phyloP scores from a whole-genome alignment of 2,113 vertebrate species.

The Lepus americanus region DNA sequence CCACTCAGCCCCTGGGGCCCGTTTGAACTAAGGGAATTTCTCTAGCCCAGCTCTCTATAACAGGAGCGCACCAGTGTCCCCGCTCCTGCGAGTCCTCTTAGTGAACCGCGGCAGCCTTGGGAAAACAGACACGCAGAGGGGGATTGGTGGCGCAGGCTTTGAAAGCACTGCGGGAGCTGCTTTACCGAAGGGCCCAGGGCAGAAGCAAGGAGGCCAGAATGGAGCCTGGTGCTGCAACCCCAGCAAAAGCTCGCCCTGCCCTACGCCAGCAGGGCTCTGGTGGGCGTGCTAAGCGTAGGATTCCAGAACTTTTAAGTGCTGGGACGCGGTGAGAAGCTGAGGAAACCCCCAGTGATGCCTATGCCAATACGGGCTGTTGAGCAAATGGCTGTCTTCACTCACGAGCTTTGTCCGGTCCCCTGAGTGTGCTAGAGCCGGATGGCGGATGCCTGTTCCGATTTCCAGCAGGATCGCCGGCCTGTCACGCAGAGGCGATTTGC shows the following conservation, averaged over 20 bases:
- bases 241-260: not conserved
- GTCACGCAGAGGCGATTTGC: fast-evolving
- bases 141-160: not conserved
- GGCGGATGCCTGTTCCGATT: too few relatives aligned
- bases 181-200: not conserved
- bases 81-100: not conserved
- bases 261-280: not conserved
- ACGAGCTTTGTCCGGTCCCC: not conserved
- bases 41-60: not conserved
- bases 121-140: not conserved
- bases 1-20: too few relatives aligned
- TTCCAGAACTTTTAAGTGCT: fast-evolving
- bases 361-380: fast-evolving
- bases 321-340: not conserved
- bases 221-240: too few relatives aligned
- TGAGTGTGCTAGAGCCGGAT: not conserved
- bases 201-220: not conserved
- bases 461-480: not conserved
- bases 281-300: fast-evolving
- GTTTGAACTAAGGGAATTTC: too few relatives aligned
- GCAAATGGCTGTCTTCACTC: not conserved
- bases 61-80: fast-evolving
- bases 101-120: not conserved
- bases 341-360: too few relatives aligned
- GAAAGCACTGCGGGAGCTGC: not conserved